phyloP scores from a whole-genome alignment of 2,797 vertebrate genomes.

The Epinephelus awoara region DNA sequence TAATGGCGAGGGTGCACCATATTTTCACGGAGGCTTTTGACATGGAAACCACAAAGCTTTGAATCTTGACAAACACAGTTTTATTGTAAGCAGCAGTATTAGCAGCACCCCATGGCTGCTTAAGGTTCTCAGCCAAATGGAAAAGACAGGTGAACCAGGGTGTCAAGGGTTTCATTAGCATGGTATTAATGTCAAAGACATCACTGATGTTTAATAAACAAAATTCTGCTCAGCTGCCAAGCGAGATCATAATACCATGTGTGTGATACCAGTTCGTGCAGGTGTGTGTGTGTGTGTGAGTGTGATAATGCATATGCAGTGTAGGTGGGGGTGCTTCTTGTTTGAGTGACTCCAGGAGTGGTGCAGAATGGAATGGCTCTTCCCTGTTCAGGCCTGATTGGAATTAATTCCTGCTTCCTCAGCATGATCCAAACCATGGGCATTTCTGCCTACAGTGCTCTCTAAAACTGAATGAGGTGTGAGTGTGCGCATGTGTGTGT shows the following conservation, averaged over 20 bases:
- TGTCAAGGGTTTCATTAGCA: constrained; percentile 68
- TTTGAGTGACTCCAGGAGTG: constrained; percentile 72
- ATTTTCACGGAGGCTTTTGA: constrained; percentile 47
- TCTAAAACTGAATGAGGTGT: constrained; percentile 64
- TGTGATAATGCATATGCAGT: constrained; percentile 42
- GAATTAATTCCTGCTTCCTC: constrained; percentile 87
- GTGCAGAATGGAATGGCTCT: constrained; percentile 76
- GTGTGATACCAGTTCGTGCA: constrained; percentile 7
- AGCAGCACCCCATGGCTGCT: constrained; percentile 36
- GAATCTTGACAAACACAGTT: constrained; percentile 65
- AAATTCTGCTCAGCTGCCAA: constrained; percentile 53
- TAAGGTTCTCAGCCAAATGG: constrained; percentile 46
- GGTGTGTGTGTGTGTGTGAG: constrained; percentile 4
- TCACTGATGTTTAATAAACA: constrained; percentile 64
- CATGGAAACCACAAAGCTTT: constrained; percentile 57
- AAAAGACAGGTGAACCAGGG: constrained; percentile 69
- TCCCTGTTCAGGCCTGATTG: constrained; percentile 80
- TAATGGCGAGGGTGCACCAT: constrained; percentile 27
- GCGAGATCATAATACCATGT: constrained; percentile 34
- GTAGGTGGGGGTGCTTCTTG: constrained; percentile 41
- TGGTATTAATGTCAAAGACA: constrained; percentile 69
- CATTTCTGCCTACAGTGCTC: constrained; percentile 71
- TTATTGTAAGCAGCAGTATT: constrained; percentile 53
- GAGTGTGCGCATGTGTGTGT: constrained; percentile 1
- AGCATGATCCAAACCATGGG: constrained; percentile 77